Evolutionary conservation across 2,797 vertebrate genomes (phyloP).

Genomic region (Gadopsis bispinosus): DNA sequence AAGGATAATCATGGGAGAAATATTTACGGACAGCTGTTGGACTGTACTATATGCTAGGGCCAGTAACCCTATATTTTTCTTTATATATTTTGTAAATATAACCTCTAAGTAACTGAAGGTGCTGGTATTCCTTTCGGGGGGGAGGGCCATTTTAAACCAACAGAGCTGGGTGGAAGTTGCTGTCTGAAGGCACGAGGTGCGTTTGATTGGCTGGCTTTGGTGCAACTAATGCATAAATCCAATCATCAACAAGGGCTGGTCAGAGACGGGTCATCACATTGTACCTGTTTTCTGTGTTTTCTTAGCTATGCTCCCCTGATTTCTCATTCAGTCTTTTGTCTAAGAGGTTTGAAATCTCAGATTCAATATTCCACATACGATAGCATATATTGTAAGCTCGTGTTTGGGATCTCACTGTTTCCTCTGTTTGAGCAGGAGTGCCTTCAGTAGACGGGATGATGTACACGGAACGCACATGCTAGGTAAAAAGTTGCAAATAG

Average conservation of each 20-base stretch:
- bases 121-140: conserved; percentile 72
- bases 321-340: conserved; percentile 24
- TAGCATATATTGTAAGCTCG: conserved; percentile 13
- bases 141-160: conserved; percentile 50
- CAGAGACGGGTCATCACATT: conserved; percentile 9
- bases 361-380: conserved; percentile 80
- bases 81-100: conserved; percentile 95
- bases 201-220: conserved; percentile 36
- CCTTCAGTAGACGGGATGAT: conserved; percentile 30
- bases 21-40: conserved; percentile 97
- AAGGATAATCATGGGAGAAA: conserved; percentile 97
- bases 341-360: conserved; percentile 57
- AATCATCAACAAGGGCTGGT: neutral
- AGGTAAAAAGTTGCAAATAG: conserved; percentile 66
- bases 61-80: conserved; percentile 98
- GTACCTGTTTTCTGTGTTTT: neutral
- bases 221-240: conserved; percentile 14
- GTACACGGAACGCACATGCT: conserved; percentile 41
- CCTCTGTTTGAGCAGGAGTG: conserved; percentile 21
- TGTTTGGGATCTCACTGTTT: conserved; percentile 16
- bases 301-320: conserved; percentile 3
- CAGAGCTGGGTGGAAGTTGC: conserved; percentile 38
- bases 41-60: conserved; percentile 90
- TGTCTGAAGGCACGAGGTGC: conserved; percentile 22
- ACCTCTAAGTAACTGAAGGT: conserved; percentile 85